Conservation (phyloP, 2,113 vertebrate genomes). For the Mus pahari region DNA sequence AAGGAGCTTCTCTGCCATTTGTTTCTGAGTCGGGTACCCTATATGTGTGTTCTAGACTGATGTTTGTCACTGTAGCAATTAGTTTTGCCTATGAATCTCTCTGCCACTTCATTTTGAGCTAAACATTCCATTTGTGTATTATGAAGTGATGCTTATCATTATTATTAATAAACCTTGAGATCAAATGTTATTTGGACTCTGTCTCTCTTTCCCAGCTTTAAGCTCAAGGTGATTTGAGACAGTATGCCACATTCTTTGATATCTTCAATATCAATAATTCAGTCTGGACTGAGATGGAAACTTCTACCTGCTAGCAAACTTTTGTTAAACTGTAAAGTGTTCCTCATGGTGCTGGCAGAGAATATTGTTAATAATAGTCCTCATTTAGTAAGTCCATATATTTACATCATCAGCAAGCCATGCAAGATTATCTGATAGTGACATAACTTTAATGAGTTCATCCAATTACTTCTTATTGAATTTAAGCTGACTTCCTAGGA, state of each 20-base stretch:
- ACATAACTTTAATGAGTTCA: background rate
- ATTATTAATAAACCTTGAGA: no score
- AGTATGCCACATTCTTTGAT: background rate
- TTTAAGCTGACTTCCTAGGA: background rate
- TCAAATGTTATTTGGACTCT: no score
- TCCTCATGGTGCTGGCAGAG: background rate
- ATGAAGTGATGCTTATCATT: no score
- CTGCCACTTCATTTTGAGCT: no score
- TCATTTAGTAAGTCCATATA: background rate
- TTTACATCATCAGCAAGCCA: background rate
- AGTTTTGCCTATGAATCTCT: no score
- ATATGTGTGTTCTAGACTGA: no score
- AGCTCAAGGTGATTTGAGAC: no score
- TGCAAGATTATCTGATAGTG: background rate
- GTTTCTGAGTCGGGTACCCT: no score
- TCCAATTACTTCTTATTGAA: background rate
- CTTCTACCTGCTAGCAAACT: background rate
- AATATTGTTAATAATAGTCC: background rate
- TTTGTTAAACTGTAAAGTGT: background rate
- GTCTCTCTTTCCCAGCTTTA: no score
- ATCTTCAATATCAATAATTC: background rate
- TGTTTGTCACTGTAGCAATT: no score
- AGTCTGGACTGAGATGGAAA: background rate
- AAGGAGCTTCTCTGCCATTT: no score
- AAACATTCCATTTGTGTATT: no score